These are phyloP conservation scores for Setophaga kirtlandii DNA, from an alignment of 2,113 vertebrate species.

Conservation along the genomic window DNA sequence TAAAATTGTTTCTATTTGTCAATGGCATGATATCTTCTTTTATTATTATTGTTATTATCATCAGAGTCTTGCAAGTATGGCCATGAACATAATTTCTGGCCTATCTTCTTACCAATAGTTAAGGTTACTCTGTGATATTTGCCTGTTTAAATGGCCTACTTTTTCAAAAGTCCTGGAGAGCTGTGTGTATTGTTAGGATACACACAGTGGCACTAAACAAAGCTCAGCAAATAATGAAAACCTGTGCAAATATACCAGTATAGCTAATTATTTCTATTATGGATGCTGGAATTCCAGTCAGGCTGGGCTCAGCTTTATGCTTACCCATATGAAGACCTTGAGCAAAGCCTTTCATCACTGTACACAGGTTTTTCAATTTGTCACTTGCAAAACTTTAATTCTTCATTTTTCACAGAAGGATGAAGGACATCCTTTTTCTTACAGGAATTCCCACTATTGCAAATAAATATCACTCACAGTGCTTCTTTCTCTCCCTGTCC, in stretches of 20 bases:
- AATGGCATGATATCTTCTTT: constrained; percentile 53
- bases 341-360: neutral
- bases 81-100: constrained; percentile 37
- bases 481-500: neutral
- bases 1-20: constrained; percentile 71
- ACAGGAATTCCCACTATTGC: neutral
- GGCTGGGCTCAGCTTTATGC: neutral
- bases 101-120: constrained; percentile 46
- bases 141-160: constrained; percentile 23
- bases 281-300: neutral
- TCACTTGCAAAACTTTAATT: neutral
- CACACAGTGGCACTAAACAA: neutral
- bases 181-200: neutral
- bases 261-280: constrained; percentile 27
- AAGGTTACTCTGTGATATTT: neutral
- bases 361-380: neutral
- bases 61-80: constrained; percentile 9
- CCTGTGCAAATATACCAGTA: neutral
- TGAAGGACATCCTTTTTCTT: neutral
- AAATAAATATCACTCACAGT: neutral
- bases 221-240: constrained; percentile 5
- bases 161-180: constrained; percentile 38
- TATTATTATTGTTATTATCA: constrained; percentile 51
- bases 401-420: neutral
- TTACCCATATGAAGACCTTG: neutral